These are phyloP conservation scores for Daphoenositta chrysoptera DNA, from an alignment of 2,113 vertebrate genomes.

Conservation along the genomic window DNA sequence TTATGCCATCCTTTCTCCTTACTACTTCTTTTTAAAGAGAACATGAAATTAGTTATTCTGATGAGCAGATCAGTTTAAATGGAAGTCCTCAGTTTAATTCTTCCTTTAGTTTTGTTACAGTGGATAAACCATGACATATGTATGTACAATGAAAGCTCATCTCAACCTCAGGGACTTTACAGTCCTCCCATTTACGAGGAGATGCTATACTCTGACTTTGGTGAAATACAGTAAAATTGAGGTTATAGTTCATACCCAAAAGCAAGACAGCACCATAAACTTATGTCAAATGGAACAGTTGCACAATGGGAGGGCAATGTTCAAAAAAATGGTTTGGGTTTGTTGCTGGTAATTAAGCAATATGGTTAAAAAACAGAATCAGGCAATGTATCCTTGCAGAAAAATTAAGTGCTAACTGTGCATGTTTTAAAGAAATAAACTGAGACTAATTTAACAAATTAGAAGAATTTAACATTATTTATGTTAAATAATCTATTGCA, in stretches of 20 bases:
- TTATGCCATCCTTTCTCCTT: not conserved
- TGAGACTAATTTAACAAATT: not conserved
- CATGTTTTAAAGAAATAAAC: not conserved
- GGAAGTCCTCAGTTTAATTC: not conserved
- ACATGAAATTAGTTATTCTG: not conserved
- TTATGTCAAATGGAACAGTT: not conserved
- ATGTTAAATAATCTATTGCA: not conserved
- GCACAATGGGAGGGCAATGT: not conserved
- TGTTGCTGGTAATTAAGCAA: not conserved
- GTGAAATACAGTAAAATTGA: not conserved
- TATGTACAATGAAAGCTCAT: not conserved
- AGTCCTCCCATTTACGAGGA: not conserved
- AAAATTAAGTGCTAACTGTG: not conserved
- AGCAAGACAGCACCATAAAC: not conserved
- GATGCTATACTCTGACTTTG: fast-evolving
- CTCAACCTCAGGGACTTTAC: not conserved
- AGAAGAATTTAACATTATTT: not conserved
- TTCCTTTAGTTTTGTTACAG: not conserved
- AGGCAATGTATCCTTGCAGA: not conserved
- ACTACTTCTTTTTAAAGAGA: not conserved
- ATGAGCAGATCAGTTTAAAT: not conserved
- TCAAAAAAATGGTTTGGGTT: not conserved
- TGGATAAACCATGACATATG: not conserved
- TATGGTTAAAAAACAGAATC: not conserved
- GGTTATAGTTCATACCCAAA: not conserved